phyloP scores from a whole-genome alignment of 2,113 vertebrate genomes.

The Chlamydotis undulata region DNA sequence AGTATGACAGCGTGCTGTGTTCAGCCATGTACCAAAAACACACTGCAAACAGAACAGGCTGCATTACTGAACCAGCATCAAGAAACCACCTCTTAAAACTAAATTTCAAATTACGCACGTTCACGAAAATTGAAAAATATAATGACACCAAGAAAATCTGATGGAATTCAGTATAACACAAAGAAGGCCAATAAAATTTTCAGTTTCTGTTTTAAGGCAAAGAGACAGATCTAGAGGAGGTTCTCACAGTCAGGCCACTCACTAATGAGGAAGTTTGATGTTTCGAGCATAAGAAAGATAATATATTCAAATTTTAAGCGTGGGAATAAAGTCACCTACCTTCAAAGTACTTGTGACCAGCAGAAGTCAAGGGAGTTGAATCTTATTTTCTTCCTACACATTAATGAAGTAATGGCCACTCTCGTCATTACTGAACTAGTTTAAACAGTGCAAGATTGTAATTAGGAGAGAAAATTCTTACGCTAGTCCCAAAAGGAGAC shows the following conservation, averaged over 20 bases:
- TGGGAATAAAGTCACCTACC: background rate
- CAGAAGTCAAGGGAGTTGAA: background rate
- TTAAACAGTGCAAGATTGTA: background rate
- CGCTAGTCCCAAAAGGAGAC: background rate
- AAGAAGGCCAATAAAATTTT: background rate
- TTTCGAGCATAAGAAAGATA: background rate
- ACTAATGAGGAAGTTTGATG: background rate
- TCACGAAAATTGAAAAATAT: background rate
- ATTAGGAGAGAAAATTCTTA: background rate
- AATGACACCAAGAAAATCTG: background rate
- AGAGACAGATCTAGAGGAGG: background rate
- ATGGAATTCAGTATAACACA: background rate
- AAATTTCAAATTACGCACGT: background rate
- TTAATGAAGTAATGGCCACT: background rate
- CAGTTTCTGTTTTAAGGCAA: background rate
- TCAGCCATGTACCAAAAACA: background rate
- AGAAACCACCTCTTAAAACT: background rate
- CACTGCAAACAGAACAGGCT: background rate
- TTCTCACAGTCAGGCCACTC: background rate
- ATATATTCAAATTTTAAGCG: background rate
- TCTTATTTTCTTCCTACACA: background rate
- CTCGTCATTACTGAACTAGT: background rate
- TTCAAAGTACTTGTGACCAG: background rate
- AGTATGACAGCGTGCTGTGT: accelerated
- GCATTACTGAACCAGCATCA: background rate